Evolutionary conservation across 2,888 invertebrate species (phyloP).

Genomic region (Cephalotes varians): DNA sequence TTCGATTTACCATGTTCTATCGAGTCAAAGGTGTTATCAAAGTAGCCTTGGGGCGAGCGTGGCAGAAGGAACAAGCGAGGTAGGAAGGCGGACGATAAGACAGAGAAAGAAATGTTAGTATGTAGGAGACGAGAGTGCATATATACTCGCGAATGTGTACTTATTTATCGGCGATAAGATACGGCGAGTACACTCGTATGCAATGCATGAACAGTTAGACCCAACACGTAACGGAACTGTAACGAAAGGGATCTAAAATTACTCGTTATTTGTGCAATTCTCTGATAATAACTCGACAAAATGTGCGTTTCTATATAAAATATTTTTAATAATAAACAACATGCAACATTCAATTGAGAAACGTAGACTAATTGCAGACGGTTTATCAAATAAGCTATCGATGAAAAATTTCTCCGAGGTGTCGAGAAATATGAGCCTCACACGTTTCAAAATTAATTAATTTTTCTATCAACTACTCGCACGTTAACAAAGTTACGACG

Average conservation of each 20-base stretch:
- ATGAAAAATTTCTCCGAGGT: constrained; percentile 4
- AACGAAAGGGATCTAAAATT: constrained; percentile 37
- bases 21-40: constrained; percentile 70
- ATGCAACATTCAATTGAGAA: background rate
- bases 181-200: constrained; percentile 55
- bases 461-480: background rate
- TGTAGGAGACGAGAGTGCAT: constrained; percentile 61
- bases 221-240: constrained; percentile 25
- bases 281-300: background rate
- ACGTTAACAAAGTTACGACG: background rate
- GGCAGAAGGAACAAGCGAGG: constrained; percentile 32
- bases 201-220: constrained; percentile 34
- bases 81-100: constrained; percentile 21
- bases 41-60: constrained; percentile 66
- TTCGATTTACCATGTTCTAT: constrained; percentile 26
- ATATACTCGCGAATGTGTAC: constrained; percentile 74
- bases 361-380: background rate
- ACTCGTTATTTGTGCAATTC: constrained; percentile 1
- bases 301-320: background rate
- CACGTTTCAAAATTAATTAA: background rate
- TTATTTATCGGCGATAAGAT: constrained; percentile 78
- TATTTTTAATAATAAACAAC: background rate
- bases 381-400: background rate
- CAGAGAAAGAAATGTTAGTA: constrained; percentile 63
- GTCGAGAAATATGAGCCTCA: background rate